Evolutionary conservation across 2,888 invertebrate genomes (phyloP), one percentile per base, ranked within the genome.

Genomic region (Sphaeridia pumilis): DNA sequence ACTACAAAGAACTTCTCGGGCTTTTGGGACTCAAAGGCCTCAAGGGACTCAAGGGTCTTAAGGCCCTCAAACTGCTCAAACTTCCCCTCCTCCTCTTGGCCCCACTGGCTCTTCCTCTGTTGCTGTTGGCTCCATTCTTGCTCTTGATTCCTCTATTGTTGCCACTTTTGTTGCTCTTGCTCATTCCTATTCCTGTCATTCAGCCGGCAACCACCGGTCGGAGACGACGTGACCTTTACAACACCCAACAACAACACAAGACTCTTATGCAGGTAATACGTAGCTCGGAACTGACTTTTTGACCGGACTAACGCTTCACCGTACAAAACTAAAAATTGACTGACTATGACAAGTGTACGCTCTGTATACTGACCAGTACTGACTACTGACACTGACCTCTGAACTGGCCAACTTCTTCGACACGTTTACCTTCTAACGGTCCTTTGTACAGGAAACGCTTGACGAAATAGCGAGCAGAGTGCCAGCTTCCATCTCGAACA

Each of bases 391-490:
- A 20, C 41, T 41, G 41, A 5, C 7, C 21, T 20, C 7, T n/a
- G 10, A 12, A n/a, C 7, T 7, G 17, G 21, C 7, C 17, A 41
- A 41, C 7, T 41, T 41, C 41, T n/a, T 12, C 41, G n/a, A n/a
- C n/a, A n/a, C n/a, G n/a, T n/a, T n/a, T n/a, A n/a, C n/a, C n/a
- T n/a, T n/a, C 17, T 44, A 21, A 44, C 17, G 17, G 38, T 17
- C 20, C 41, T 14, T 41, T 5, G 17, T 14, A 38, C 21, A 64
- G 62, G 64, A 64, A 52, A 62, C 62, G 1, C 48, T 64, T 27
- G 58, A 59, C 14, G 61, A 62, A n/a, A 61, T 64, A 17, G 58
- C 61, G 46, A 24, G 51, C 10, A 53, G 60, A 38, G 55, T 64
- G n/a, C 64, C 64, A 3, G 7, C 51, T 14, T 59, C 59, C 25